Percentiles rank a stretch among this genome's conserved stretches.
phyloP scores from a whole-genome alignment of 2,797 vertebrate genomes.

The Fratercula arctica region DNA sequence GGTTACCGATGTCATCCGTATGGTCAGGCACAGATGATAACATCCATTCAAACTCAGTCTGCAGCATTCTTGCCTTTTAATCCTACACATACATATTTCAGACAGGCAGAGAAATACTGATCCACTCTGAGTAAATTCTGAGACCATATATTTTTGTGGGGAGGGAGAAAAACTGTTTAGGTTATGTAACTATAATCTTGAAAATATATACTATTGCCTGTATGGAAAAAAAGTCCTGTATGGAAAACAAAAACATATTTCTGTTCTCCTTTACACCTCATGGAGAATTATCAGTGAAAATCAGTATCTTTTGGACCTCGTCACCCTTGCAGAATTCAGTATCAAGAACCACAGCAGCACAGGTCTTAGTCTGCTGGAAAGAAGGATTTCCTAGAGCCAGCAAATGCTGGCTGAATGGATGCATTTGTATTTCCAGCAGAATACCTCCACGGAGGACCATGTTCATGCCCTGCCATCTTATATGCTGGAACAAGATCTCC shows the following conservation, averaged over 20 bases:
- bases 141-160: neutral
- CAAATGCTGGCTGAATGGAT: neutral
- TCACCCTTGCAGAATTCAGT: neutral
- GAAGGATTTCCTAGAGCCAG: neutral
- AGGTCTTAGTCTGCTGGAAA: neutral
- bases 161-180: neutral
- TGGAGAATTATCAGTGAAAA: neutral
- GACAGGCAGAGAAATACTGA: neutral
- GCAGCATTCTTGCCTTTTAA: neutral
- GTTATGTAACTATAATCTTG: neutral
- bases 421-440: neutral
- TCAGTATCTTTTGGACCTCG: neutral
- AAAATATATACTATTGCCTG: neutral
- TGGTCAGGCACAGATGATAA: neutral
- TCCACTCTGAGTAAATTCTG: neutral
- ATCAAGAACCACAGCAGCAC: neutral
- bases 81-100: neutral
- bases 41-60: neutral
- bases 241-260: neutral
- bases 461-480: neutral
- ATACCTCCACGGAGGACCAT: accelerated
- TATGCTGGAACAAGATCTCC: neutral
- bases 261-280: neutral
- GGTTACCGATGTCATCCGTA: neutral
- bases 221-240: neutral